These are phyloP conservation scores for Drosophila sulfurigaster DNA, from an alignment of 1,140 invertebrate genomes.

Conservation along the genomic window DNA sequence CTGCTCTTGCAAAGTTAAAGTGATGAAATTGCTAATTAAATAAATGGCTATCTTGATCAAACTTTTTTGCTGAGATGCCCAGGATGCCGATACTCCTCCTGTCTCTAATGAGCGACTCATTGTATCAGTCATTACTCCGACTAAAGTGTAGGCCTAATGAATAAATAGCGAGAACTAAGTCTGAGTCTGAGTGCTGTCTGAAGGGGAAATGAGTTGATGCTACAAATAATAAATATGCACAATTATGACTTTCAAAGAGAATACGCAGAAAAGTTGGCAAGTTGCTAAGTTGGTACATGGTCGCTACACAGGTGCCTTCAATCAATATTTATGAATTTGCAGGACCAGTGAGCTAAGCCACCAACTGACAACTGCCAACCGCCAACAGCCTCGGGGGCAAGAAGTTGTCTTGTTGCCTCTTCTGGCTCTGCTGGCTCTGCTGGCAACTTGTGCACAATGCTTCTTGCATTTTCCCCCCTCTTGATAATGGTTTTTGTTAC, in stretches of 20 bases:
- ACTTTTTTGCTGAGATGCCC: conserved; percentile 21
- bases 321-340: conserved; percentile 62
- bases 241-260: conserved; percentile 35
- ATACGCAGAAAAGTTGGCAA: conserved; percentile 38
- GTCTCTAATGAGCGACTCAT: conserved; percentile 16
- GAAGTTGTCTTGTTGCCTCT: neutral
- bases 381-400: conserved; percentile 20
- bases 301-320: conserved; percentile 34
- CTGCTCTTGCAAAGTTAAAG: conserved; percentile 15
- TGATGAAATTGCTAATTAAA: conserved; percentile 37
- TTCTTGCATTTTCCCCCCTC: conserved; percentile 13
- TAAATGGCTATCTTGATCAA: conserved; percentile 28
- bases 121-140: neutral
- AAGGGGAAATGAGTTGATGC: conserved; percentile 23
- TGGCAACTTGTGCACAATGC: conserved; percentile 26
- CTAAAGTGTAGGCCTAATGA: conserved; percentile 30
- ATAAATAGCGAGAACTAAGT: conserved; percentile 28
- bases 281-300: conserved; percentile 30
- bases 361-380: conserved; percentile 15
- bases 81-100: neutral
- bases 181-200: conserved; percentile 4
- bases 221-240: conserved; percentile 47
- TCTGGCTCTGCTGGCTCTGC: conserved; percentile 12
- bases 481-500: conserved; percentile 48
- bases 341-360: conserved; percentile 6